A percentile compares a stretch with the other conserved stretches of the same genome.
phyloP scores from a whole-genome alignment of 2,888 invertebrate species.

The Megalurothrips usitatus region DNA sequence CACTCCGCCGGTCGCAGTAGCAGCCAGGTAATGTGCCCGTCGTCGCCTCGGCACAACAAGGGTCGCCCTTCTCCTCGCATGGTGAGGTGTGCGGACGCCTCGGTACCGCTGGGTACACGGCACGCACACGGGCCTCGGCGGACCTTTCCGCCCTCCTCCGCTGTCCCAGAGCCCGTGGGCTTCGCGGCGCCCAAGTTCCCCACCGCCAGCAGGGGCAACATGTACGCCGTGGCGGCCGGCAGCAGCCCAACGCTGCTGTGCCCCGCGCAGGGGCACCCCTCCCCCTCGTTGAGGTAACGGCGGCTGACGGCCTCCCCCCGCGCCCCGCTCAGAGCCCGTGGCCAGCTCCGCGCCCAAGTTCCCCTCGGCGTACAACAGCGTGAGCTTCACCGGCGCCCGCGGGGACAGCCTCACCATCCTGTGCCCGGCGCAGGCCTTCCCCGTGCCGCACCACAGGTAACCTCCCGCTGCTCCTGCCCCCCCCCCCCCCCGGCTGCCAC shows the following conservation, averaged over 20 bases:
- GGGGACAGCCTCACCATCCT: constrained; percentile 56
- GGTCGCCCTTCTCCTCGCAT: not conserved
- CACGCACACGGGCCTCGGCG: not conserved
- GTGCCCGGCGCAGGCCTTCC: constrained; percentile 70
- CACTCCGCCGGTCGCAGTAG: not conserved
- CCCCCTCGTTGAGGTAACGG: constrained; percentile 65
- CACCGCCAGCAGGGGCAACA: constrained; percentile 35
- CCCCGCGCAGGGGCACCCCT: constrained; percentile 70
- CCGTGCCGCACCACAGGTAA: constrained; percentile 57
- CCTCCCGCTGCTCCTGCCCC: not conserved
- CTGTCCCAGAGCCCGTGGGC: constrained; percentile 41
- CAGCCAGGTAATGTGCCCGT: not conserved
- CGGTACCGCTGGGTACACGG: not conserved
- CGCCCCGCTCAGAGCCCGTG: constrained; percentile 41
- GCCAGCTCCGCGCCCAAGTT: constrained; percentile 64
- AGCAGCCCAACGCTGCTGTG: constrained; percentile 61
- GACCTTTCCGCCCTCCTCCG: not conserved
- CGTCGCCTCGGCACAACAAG: not conserved
- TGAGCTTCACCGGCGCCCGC: constrained; percentile 35
- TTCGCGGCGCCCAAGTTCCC: constrained; percentile 41
- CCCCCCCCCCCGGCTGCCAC: too few relatives aligned
- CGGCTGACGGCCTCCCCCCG: not conserved
- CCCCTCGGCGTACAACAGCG: constrained; percentile 47
- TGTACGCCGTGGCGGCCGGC: constrained; percentile 35
- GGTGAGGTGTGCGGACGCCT: not conserved